Evolutionary conservation across 2,888 invertebrate species (phyloP).

Genomic region (Sinotaia quadrata): DNA sequence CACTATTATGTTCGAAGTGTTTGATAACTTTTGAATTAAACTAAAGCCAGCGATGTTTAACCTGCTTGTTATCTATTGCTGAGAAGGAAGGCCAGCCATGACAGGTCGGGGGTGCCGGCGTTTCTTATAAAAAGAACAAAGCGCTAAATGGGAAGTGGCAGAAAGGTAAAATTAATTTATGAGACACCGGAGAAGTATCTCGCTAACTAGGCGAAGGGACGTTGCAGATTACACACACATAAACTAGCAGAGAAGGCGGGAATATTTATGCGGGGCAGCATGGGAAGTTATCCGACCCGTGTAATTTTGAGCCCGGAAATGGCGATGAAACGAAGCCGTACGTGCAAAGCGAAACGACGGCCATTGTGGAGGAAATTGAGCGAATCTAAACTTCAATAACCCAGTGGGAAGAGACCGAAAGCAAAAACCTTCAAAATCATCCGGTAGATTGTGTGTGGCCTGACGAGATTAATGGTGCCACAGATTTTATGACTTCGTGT

Average conservation of each 20-base stretch:
- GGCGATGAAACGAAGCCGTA: conserved; percentile 21
- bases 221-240: conserved; percentile 5
- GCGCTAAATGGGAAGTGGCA: neutral
- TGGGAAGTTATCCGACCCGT: conserved; percentile 27
- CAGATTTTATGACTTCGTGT: no score
- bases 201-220: conserved; percentile 9
- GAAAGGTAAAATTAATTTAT: conserved; percentile 13
- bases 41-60: no score
- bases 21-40: no score
- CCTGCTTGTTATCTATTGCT: no score
- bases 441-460: no score
- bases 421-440: no score
- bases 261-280: conserved; percentile 26
- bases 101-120: no score
- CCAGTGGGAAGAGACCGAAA: no score
- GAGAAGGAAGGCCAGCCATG: no score
- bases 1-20: no score
- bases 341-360: conserved; percentile 18
- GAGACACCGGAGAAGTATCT: conserved; percentile 10
- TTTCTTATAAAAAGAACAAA: no score
- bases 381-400: conserved; percentile 22
- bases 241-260: neutral
- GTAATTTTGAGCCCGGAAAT: conserved; percentile 30
- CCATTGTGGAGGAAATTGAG: conserved; percentile 26
- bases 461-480: no score